Percentiles rank a stretch among this genome's conserved stretches.
phyloP scores from a whole-genome alignment of 1,140 invertebrate species.

The Drosophila pseudoobscura region DNA sequence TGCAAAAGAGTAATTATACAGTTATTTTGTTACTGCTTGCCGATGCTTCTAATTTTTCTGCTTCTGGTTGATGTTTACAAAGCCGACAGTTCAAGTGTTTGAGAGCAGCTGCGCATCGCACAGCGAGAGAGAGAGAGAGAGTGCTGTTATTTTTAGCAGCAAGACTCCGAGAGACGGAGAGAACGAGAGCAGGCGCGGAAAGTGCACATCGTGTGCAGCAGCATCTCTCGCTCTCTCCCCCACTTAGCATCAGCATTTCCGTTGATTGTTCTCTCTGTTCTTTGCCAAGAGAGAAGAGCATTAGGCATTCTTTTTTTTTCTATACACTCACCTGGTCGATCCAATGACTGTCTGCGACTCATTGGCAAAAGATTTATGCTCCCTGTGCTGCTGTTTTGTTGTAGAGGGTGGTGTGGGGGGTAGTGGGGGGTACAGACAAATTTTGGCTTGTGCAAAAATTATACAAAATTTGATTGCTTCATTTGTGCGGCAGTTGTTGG shows the following conservation, averaged over 20 bases:
- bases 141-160: slow-evolving; percentile 45
- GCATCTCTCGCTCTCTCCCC: slow-evolving; percentile 11
- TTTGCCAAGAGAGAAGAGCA: slow-evolving; percentile 3
- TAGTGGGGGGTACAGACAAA: slow-evolving; percentile 53
- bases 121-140: slow-evolving; percentile 21
- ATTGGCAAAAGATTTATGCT: slow-evolving; percentile 80
- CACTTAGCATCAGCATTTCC: slow-evolving; percentile 25
- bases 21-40: slow-evolving; percentile 56
- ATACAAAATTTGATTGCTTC: slow-evolving; percentile 71
- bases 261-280: slow-evolving; percentile 31
- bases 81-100: slow-evolving; percentile 53
- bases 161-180: slow-evolving; percentile 26
- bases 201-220: slow-evolving; percentile 65
- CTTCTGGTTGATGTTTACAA: slow-evolving; percentile 55
- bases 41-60: slow-evolving; percentile 48
- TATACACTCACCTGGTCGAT: slow-evolving; percentile 79
- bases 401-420: slow-evolving; percentile 20
- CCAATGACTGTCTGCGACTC: slow-evolving; percentile 83
- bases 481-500: slow-evolving; percentile 51
- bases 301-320: not conserved
- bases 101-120: slow-evolving; percentile 69
- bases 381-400: slow-evolving; percentile 42
- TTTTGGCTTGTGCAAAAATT: slow-evolving; percentile 52
- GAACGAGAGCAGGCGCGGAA: slow-evolving; percentile 64
- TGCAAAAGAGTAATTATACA: slow-evolving; percentile 28